Base-by-base conservation (phyloP, 2,888 invertebrate genomes). In the Stenchaetothrips biformis region DNA sequence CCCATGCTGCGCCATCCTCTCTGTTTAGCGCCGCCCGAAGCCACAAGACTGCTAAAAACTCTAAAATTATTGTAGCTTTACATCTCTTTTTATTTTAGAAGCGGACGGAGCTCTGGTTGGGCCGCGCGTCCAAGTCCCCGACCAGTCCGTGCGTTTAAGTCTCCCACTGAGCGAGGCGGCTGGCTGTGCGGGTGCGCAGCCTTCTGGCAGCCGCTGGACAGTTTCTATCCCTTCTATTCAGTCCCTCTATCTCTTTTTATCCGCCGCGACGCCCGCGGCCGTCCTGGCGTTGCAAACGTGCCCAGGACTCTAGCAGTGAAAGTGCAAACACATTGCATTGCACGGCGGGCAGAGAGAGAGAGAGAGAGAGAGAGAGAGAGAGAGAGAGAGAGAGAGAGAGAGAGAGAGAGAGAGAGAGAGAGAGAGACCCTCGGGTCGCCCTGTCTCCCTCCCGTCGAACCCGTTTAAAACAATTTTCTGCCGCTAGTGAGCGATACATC, bases 401-500 rank as follows among this genome's bases (percentile, higher is more conserved):
- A 37, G n/a, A 37, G 37, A 37, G 37, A 37, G 37, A 37, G 37
- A 37, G 37, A 37, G 37, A 37, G 37, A 37, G 37, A 37, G 37
- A 37, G 67, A 6, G 67, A 11, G 53, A 9, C 13, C 53, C 53
- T 53, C 53, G 53, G 53, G 13, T 16, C 9, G 53, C 53, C 49
- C 8, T 2, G 53, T 16, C n/a, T 18, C 21, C 9, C 8, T 21
- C 7, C 6, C 11, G 11, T 18, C 9, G 11, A 74, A 74, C 67
- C 67, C 67, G 67, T 74, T 74, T 74, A 74, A 74, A 74, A 74
- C 67, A 74, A 74, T 74, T 74, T 74, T 25, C 67, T 37, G 37
- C 37, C 37, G 37, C 37, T 37, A 37, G 37, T 37, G 37, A 37
- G 4, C 37, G 37, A 37, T 37, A 37, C 37, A 37, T 37, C 37